Conservation (phyloP, 2,797 vertebrate species). For the Characodon lateralis region DNA sequence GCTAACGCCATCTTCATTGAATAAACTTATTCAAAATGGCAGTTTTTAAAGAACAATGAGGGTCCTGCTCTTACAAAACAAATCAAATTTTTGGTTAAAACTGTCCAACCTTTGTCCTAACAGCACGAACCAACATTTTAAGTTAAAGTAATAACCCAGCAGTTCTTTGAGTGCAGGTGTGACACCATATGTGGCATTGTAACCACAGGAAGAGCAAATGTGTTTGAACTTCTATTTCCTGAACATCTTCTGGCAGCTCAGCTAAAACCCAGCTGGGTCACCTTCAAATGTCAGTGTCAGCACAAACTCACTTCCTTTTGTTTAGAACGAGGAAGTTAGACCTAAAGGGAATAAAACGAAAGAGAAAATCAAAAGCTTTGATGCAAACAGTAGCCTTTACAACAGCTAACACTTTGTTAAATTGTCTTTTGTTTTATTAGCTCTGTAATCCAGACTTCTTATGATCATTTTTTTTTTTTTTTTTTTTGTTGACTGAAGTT, state of each 20-base stretch:
- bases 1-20: too few relatives aligned
- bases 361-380: neutral
- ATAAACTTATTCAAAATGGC: too few relatives aligned
- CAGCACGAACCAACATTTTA: neutral
- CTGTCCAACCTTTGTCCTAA: neutral
- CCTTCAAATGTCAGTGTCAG: slow-evolving; percentile 44
- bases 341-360: neutral
- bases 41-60: too few relatives aligned
- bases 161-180: neutral
- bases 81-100: neutral
- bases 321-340: neutral
- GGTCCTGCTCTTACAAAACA: neutral
- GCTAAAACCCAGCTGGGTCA: slow-evolving; percentile 50
- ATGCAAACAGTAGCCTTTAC: neutral
- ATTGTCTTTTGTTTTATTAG: neutral
- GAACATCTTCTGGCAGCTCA: slow-evolving; percentile 47
- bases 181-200: neutral
- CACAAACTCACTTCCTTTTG: slow-evolving; percentile 27
- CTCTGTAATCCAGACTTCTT: neutral
- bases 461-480: neutral
- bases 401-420: neutral
- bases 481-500: neutral
- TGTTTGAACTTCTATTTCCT: slow-evolving; percentile 54
- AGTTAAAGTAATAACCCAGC: neutral
- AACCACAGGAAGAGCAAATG: slow-evolving; percentile 30